Base-by-base conservation (phyloP, 1,140 invertebrate genomes). In the Gonatopus flavifemur region DNA sequence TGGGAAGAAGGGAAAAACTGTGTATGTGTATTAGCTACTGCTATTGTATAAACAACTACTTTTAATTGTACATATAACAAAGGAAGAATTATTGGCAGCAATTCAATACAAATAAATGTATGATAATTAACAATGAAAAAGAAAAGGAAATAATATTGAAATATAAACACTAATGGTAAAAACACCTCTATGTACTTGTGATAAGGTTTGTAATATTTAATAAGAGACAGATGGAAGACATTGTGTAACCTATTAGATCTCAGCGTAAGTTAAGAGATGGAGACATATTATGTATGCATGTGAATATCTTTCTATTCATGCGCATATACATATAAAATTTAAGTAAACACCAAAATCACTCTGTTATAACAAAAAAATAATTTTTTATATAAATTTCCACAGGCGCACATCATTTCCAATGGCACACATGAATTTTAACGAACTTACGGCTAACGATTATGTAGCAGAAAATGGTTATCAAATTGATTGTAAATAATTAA, bases 271-370 rank as follows among this genome's bases (percentile, higher is more conserved):
- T 59, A 64, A 36, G 50, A 57, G 44, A 30, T 63, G 60, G 60
- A 51, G 47, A 56, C 55, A 41, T 47, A 58, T n/a, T n/a, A n/a
- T n/a, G n/a, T n/a, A n/a, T n/a, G n/a, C n/a, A n/a, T n/a, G n/a
- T n/a, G n/a, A n/a, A n/a, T n/a, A n/a, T n/a, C n/a, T n/a, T n/a
- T n/a, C n/a, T n/a, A n/a, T n/a, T n/a, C n/a, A n/a, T n/a, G n/a
- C n/a, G n/a, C n/a, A n/a, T 33, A 47, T 45, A 55, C 54, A 50
- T 60, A 62, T 53, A 54, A 70, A 68, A 63, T 62, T 67, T 75
- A 76, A 74, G 67, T 70, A 76, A n/a, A 76, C 70, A 76, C 71
- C 72, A 75, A 76, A 75, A 70, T 70, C 67, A 74, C 65, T 69
- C 59, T 52, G 43, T 55, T 71, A 63, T 72, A 74, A 70, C 56